phyloP scores from a whole-genome alignment of 2,113 vertebrate genomes.

The Vidua chalybeata region DNA sequence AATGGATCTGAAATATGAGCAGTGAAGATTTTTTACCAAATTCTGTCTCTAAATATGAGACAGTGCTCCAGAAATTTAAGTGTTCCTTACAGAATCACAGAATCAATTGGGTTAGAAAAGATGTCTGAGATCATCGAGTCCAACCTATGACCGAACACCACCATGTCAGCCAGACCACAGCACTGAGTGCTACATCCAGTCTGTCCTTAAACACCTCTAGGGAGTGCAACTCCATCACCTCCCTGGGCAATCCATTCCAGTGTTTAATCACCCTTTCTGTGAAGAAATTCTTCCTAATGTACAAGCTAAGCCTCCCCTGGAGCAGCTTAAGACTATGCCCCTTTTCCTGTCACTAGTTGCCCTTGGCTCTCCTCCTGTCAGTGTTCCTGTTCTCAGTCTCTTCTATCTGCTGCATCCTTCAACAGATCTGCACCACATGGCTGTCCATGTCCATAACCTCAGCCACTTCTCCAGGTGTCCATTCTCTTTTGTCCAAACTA shows the following conservation, averaged over 20 bases:
- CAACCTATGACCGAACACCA: background rate
- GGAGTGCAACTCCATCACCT: background rate
- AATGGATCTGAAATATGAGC: background rate
- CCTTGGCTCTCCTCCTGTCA: background rate
- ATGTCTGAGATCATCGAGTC: background rate
- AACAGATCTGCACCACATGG: background rate
- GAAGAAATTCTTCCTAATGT: background rate
- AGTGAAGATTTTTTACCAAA: background rate
- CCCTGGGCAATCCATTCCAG: background rate
- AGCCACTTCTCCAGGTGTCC: background rate
- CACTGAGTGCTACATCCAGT: background rate
- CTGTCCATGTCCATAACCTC: background rate
- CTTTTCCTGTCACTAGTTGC: background rate
- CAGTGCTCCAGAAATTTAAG: background rate
- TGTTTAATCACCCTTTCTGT: background rate
- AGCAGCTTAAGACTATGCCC: background rate
- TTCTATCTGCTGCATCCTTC: background rate
- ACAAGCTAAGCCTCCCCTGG: background rate
- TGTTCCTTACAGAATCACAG: background rate
- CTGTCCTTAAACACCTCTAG: background rate
- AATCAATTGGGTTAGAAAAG: background rate
- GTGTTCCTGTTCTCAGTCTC: background rate
- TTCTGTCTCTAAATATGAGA: background rate
- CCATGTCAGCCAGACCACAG: background rate
- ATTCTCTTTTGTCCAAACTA: background rate